phyloP scores from a whole-genome alignment of 1,140 invertebrate species.

The Condylostylus longicornis region DNA sequence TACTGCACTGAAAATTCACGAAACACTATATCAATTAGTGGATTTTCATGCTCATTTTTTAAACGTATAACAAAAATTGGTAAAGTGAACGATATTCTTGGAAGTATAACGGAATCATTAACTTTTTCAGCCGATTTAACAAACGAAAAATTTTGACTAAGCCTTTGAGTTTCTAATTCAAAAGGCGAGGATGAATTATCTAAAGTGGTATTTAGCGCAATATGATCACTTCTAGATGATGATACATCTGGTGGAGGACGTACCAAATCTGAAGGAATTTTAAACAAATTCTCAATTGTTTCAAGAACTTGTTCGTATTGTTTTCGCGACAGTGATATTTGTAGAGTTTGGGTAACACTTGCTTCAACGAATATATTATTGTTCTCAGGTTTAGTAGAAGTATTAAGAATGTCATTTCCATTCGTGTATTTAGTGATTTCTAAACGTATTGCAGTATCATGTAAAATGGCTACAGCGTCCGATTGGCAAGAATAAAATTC shows the following conservation, averaged over 20 bases:
- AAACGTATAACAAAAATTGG: slow-evolving; percentile 57
- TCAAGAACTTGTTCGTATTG: slow-evolving; percentile 83
- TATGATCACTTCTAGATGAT: neutral
- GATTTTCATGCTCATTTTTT: slow-evolving; percentile 40
- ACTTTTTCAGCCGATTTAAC: neutral
- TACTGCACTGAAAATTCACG: slow-evolving; percentile 64
- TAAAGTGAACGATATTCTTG: slow-evolving; percentile 49
- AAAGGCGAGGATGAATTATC: neutral
- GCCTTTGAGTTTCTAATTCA: slow-evolving; percentile 2
- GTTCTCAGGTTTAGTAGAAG: neutral
- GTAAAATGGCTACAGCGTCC: slow-evolving; percentile 28
- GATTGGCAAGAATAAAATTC: slow-evolving; percentile 19
- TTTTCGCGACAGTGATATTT: slow-evolving; percentile 65
- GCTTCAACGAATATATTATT: slow-evolving; percentile 45
- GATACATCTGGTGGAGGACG: slow-evolving; percentile 4
- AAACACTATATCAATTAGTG: slow-evolving; percentile 64
- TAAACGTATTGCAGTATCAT: slow-evolving; percentile 61
- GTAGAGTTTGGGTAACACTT: slow-evolving; percentile 65
- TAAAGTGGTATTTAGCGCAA: neutral
- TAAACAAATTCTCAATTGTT: slow-evolving; percentile 40
- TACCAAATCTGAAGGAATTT: slow-evolving; percentile 16
- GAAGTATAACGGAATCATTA: neutral
- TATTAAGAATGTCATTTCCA: slow-evolving; percentile 11
- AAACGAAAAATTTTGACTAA: slow-evolving; percentile 6
- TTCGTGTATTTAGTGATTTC: slow-evolving; percentile 31